Conservation (phyloP, 2,888 invertebrate genomes). For the Tiliacea citrago region DNA sequence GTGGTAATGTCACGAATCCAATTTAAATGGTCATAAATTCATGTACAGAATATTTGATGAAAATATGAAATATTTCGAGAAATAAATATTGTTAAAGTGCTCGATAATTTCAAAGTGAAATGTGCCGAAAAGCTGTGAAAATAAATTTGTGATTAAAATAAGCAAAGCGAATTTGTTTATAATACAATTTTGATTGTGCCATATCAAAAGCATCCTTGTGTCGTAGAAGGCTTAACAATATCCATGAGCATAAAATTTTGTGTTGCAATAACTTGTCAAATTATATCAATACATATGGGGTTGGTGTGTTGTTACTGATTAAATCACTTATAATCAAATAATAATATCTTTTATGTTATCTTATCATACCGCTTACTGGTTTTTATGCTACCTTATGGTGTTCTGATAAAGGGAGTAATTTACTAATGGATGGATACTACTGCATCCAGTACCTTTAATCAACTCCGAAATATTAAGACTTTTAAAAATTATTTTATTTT, state of each 20-base stretch:
- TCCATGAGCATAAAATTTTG: constrained; percentile 44
- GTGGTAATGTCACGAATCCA: constrained; percentile 26
- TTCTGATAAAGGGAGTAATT: constrained; percentile 40
- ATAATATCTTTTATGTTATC: constrained; percentile 37
- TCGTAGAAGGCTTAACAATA: constrained; percentile 51
- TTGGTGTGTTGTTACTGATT: constrained; percentile 58
- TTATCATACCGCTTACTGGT: constrained; percentile 36
- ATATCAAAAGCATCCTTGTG: constrained; percentile 58
- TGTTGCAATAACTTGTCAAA: constrained; percentile 51
- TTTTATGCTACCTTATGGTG: constrained; percentile 36
- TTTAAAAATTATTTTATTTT: not conserved
- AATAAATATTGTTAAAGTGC: constrained; percentile 29
- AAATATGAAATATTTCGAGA: constrained; percentile 39
- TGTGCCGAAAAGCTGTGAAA: constrained; percentile 65
- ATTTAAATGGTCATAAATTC: constrained; percentile 35
- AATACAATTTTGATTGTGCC: constrained; percentile 61
- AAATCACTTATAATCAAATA: constrained; percentile 31
- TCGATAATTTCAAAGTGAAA: constrained; percentile 50
- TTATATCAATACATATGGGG: constrained; percentile 39
- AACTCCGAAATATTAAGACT: not conserved
- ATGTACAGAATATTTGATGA: constrained; percentile 25
- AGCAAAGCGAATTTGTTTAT: constrained; percentile 63
- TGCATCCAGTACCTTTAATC: not conserved
- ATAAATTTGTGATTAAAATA: constrained; percentile 60
- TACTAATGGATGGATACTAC: constrained; percentile 13